Evolutionary conservation across 1,140 invertebrate species (phyloP).

Genomic region (Conus betulinus): DNA sequence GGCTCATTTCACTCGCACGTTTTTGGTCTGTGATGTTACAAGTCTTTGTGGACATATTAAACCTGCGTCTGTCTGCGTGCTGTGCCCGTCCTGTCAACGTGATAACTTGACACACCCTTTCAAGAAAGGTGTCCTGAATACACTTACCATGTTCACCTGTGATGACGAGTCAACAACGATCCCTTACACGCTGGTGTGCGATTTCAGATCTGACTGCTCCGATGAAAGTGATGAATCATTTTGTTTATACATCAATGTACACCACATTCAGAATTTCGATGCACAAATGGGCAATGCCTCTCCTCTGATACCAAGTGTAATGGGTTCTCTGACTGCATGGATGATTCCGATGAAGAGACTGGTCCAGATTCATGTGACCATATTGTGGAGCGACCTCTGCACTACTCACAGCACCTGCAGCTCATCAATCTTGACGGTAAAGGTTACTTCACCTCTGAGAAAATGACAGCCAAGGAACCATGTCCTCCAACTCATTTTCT

Average conservation of each 20-base stretch:
- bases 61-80: background rate
- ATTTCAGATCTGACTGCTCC: background rate
- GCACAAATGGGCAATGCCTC: constrained; percentile 5
- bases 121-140: background rate
- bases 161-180: background rate
- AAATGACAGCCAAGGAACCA: background rate
- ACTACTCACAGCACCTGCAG: background rate
- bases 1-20: background rate
- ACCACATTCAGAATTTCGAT: background rate
- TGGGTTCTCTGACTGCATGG: background rate
- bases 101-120: too few relatives aligned
- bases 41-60: background rate
- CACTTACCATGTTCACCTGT: background rate
- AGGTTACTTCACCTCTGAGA: background rate
- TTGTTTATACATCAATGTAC: background rate
- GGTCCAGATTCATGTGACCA: background rate
- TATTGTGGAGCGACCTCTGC: too few relatives aligned
- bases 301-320: background rate
- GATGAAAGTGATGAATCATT: constrained; percentile 12
- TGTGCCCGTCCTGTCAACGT: too few relatives aligned
- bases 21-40: background rate
- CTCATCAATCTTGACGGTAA: background rate
- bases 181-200: constrained; percentile 14
- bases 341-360: constrained; percentile 5
- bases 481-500: constrained; percentile 18